Conservation (phyloP, 2,113 vertebrate species). For the Trematomus loennbergii region DNA sequence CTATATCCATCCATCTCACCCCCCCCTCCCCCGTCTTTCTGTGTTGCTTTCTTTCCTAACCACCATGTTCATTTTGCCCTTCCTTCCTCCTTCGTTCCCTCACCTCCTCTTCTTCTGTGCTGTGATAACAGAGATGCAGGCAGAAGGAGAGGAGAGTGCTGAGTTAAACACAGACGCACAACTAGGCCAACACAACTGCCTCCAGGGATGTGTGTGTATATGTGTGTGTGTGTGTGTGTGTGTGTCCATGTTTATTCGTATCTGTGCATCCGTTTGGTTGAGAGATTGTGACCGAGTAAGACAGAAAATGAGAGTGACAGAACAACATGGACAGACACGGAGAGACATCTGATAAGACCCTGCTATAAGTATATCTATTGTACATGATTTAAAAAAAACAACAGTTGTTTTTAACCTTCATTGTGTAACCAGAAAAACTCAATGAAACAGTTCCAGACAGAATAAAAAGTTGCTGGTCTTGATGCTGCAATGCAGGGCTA, state of each 20-base stretch:
- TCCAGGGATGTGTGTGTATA: slow-evolving; percentile 60
- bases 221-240: slow-evolving; percentile 23
- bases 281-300: slow-evolving; percentile 28
- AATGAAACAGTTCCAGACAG: neutral
- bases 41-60: neutral
- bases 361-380: slow-evolving; percentile 42
- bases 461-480: neutral
- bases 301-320: slow-evolving; percentile 38
- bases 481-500: neutral
- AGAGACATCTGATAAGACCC: slow-evolving; percentile 36
- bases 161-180: slow-evolving; percentile 76
- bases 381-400: slow-evolving; percentile 16
- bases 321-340: slow-evolving; percentile 13
- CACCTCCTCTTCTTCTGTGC: slow-evolving; percentile 46
- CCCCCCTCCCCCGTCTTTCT: neutral
- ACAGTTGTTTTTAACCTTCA: neutral
- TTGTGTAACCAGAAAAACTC: neutral
- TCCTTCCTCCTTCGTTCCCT: slow-evolving; percentile 24
- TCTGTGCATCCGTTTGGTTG: slow-evolving; percentile 14
- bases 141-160: slow-evolving; percentile 57
- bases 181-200: slow-evolving; percentile 76
- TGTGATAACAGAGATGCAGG: slow-evolving; percentile 60
- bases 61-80: slow-evolving; percentile 11
- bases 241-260: slow-evolving; percentile 12
- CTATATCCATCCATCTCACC: neutral